Evolutionary conservation across 2,797 vertebrate species (phyloP).

Genomic region (Rallus crepitans): DNA sequence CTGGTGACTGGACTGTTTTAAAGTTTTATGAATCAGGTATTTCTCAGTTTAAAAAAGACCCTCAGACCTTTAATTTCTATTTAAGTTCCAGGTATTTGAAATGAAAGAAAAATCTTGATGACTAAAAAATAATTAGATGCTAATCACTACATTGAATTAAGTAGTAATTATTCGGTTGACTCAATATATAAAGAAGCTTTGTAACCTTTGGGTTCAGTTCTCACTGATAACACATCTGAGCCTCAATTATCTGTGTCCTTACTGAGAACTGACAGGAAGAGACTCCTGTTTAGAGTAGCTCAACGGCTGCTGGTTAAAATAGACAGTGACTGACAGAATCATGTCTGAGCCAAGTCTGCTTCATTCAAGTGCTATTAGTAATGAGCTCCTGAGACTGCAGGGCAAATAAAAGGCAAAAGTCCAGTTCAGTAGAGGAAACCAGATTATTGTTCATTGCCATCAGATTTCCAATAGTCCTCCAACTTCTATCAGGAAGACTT

Average conservation of each 20-base stretch:
- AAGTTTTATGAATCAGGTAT: not conserved
- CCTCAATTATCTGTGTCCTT: not conserved
- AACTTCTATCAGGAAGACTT: not conserved
- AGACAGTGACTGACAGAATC: not conserved
- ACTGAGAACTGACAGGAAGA: not conserved
- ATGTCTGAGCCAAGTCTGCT: not conserved
- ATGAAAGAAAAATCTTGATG: not conserved
- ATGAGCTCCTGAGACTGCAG: not conserved
- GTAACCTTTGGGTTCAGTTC: not conserved
- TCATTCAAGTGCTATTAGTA: not conserved
- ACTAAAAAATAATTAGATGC: not conserved
- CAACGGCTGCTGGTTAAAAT: not conserved
- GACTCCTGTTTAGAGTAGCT: not conserved
- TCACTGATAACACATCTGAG: not conserved
- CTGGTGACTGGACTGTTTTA: not conserved
- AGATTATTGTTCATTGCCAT: not conserved
- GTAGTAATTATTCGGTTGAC: fast-evolving
- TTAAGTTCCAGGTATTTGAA: not conserved
- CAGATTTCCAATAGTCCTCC: not conserved
- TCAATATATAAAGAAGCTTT: not conserved
- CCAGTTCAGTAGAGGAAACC: not conserved
- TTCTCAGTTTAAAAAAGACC: not conserved
- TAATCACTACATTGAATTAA: not conserved
- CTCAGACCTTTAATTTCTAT: not conserved
- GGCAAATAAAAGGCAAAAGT: not conserved